A percentile compares a stretch with the other conserved stretches of the same genome.
Conservation (phyloP, 2,797 vertebrate genomes). For the Otolemur crassicaudatus region DNA sequence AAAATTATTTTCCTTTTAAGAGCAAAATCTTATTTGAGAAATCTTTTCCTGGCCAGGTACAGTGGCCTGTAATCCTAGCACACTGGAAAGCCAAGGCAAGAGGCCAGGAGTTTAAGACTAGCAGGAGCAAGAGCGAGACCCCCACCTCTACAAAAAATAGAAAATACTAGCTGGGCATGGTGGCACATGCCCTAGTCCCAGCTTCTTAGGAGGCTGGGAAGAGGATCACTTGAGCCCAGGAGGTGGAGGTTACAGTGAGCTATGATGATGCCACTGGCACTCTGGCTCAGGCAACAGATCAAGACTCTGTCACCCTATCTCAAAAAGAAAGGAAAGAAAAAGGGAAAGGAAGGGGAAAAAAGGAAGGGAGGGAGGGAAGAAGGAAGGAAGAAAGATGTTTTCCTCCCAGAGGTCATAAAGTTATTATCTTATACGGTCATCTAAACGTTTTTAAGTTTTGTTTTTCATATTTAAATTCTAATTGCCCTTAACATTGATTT, state of each 20-base stretch:
- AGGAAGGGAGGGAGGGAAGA: no score
- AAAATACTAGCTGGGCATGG: background rate
- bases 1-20: background rate
- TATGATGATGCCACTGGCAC: background rate
- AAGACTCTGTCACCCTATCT: background rate
- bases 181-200: background rate
- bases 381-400: background rate
- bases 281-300: background rate
- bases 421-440: background rate
- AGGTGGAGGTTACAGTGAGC: background rate
- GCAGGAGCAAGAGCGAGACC: background rate
- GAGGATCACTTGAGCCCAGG: background rate
- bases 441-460: background rate
- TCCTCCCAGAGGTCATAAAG: background rate
- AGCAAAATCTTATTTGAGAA: conserved; percentile 28
- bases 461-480: conserved; percentile 22
- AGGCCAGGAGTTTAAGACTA: background rate
- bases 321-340: background rate
- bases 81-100: background rate
- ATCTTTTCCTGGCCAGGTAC: background rate
- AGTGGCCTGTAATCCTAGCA: background rate
- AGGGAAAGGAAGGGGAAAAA: background rate
- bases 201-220: background rate
- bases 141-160: background rate
- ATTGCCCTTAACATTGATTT: conserved; percentile 18